Evolutionary conservation across 2,113 vertebrate species (phyloP).

Genomic region (Cisticola juncidis): DNA sequence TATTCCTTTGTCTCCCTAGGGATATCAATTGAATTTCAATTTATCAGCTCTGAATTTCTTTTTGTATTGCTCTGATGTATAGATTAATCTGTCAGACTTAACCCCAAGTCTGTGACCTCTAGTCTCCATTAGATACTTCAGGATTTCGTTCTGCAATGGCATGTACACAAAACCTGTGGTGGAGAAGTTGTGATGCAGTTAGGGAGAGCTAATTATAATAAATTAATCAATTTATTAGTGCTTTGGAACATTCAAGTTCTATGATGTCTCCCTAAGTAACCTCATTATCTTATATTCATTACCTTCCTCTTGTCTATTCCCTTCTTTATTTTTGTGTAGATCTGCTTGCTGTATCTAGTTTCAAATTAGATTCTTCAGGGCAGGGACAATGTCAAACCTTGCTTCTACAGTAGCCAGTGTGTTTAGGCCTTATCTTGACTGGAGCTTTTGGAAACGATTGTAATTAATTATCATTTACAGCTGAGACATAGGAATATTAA

Average conservation of each 20-base stretch:
- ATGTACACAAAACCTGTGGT: not conserved
- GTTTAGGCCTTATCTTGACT: not conserved
- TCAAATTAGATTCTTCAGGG: constrained; percentile 22
- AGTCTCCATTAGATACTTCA: not conserved
- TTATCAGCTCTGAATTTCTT: not conserved
- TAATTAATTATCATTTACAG: constrained; percentile 47
- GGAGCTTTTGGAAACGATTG: constrained; percentile 6
- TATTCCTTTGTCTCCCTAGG: not conserved
- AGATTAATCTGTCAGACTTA: constrained; percentile 26
- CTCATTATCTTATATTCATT: constrained; percentile 50
- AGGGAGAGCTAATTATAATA: constrained; percentile 29
- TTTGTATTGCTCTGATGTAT: not conserved
- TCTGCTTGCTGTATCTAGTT: not conserved
- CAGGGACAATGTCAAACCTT: not conserved
- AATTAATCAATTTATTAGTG: constrained; percentile 55
- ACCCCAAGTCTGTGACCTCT: not conserved
- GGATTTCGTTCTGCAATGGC: not conserved
- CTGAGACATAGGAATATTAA: constrained; percentile 9
- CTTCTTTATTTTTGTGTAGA: constrained; percentile 4
- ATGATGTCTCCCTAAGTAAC: constrained; percentile 39
- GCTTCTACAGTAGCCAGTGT: not conserved
- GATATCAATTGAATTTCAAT: not conserved
- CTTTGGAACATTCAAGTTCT: constrained; percentile 15
- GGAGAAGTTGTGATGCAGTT: not conserved
- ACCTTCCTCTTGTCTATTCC: not conserved